These are phyloP conservation scores for Geotria australis DNA, from an alignment of 2,797 vertebrate species.

Conservation along the genomic window DNA sequence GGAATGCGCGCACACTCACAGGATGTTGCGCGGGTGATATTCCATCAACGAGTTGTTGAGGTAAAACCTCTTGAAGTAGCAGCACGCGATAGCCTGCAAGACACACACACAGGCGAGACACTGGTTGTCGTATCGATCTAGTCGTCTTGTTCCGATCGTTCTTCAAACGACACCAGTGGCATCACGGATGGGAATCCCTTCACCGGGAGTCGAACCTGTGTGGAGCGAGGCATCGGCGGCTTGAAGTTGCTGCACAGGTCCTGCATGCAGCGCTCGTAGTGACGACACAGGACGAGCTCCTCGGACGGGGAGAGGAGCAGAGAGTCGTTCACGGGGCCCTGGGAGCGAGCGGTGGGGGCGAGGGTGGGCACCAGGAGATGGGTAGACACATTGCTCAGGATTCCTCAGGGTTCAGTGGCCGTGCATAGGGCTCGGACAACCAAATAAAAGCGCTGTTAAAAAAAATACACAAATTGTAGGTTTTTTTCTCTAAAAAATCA, in stretches of 20 bases:
- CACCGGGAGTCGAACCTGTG: conserved; percentile 24
- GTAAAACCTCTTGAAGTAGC: conserved; percentile 89
- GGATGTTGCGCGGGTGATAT: conserved; percentile 67
- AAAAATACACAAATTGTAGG: too few species aligned
- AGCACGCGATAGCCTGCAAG: conserved; percentile 51
- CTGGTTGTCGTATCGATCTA: neutral
- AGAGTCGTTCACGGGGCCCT: conserved; percentile 19
- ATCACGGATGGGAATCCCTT: too few species aligned
- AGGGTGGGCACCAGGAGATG: too few species aligned
- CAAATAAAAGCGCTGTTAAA: too few species aligned
- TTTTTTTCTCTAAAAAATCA: too few species aligned
- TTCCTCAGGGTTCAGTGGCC: too few species aligned
- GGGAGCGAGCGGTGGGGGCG: neutral
- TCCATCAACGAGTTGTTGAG: conserved; percentile 91
- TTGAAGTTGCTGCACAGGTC: conserved; percentile 69
- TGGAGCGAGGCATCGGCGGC: conserved; percentile 60
- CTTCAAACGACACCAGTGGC: too few species aligned
- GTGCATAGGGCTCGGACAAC: too few species aligned
- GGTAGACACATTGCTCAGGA: too few species aligned
- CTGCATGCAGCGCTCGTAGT: conserved; percentile 59
- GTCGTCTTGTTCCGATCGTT: too few species aligned
- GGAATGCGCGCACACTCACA: conserved; percentile 25
- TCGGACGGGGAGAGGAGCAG: conserved; percentile 29
- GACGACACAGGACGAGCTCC: conserved; percentile 41
- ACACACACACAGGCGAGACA: conserved; percentile 2